Conservation (phyloP, 2,797 vertebrate species). For the Sebastes ruberrimus region DNA sequence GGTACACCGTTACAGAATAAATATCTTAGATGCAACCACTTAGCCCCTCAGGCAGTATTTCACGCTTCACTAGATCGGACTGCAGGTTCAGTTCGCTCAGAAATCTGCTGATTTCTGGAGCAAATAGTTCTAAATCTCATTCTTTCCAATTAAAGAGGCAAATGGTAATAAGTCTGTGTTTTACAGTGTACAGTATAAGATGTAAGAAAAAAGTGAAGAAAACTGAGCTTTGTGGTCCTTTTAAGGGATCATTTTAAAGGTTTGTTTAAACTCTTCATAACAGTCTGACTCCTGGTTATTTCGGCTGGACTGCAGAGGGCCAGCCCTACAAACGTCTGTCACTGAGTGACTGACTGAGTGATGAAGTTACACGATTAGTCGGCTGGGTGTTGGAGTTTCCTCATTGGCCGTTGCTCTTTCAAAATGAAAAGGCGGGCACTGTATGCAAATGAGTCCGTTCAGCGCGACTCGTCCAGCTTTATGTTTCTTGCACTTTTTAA, state of each 20-base stretch:
- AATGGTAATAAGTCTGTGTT: background rate
- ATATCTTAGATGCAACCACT: constrained; percentile 64
- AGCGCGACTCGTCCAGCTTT: too few species aligned
- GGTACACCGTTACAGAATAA: constrained; percentile 55
- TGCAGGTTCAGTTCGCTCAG: constrained; percentile 8
- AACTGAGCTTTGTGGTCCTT: background rate
- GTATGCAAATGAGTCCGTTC: too few species aligned
- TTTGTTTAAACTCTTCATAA: background rate
- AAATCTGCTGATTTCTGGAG: constrained; percentile 16
- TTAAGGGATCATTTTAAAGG: background rate
- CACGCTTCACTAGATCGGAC: constrained; percentile 41
- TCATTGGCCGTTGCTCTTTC: too few species aligned
- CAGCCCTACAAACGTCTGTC: too few species aligned
- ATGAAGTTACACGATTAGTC: too few species aligned
- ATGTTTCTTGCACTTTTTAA: too few species aligned
- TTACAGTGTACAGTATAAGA: background rate
- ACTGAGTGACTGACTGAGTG: too few species aligned
- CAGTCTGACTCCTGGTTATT: background rate
- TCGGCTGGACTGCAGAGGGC: background rate
- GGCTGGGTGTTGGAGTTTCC: too few species aligned
- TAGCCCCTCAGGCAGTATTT: constrained; percentile 53
- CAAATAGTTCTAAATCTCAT: background rate
- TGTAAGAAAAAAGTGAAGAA: background rate
- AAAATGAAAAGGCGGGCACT: too few species aligned
- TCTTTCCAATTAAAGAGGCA: background rate